Evolutionary conservation across 2,113 vertebrate species (phyloP).

Genomic region (Verasper variegatus): DNA sequence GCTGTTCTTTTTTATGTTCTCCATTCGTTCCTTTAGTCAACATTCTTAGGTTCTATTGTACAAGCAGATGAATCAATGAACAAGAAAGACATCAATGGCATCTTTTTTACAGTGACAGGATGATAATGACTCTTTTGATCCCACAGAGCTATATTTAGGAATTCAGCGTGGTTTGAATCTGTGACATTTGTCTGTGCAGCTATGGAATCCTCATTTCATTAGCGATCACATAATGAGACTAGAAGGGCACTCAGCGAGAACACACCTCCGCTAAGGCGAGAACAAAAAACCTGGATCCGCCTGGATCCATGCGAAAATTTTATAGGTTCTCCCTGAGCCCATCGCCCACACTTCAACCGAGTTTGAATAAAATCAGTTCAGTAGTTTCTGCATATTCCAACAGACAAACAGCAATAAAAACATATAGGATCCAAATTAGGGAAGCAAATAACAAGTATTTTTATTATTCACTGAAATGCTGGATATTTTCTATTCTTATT

Average conservation of each 20-base stretch:
- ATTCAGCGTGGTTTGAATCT: neutral
- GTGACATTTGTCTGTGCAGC: neutral
- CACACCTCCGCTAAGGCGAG: too few relatives aligned
- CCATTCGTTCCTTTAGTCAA: neutral
- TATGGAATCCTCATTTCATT: neutral
- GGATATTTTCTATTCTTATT: neutral
- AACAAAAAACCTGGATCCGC: too few relatives aligned
- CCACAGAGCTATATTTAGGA: constrained; percentile 21
- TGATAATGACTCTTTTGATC: constrained; percentile 17
- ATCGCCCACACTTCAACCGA: too few relatives aligned
- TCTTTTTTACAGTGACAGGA: constrained; percentile 13
- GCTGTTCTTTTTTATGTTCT: constrained; percentile 1
- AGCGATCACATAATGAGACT: neutral
- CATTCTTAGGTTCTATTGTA: neutral
- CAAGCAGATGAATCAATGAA: constrained; percentile 2
- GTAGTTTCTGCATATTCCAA: too few relatives aligned
- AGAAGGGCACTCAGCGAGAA: neutral
- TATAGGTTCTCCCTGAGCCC: neutral
- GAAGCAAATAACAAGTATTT: neutral
- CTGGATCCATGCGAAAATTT: neutral
- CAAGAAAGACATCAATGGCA: neutral
- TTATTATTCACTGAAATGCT: neutral
- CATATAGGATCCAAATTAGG: too few relatives aligned
- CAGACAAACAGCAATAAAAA: too few relatives aligned
- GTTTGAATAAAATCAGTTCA: too few relatives aligned